Conservation (phyloP, 2,797 vertebrate genomes). For the Tragelaphus oryx region DNA sequence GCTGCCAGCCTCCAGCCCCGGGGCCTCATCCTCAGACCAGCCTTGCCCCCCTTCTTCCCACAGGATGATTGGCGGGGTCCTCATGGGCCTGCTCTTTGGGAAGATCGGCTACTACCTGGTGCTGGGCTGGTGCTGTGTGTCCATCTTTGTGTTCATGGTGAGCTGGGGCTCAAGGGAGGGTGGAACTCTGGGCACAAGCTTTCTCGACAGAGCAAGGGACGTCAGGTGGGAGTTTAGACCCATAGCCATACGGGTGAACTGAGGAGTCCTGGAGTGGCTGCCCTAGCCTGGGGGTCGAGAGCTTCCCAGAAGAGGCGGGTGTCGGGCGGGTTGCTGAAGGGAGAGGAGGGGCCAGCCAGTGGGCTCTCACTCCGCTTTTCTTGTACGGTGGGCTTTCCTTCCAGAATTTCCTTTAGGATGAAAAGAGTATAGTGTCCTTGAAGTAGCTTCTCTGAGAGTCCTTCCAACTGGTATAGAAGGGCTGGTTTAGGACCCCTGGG, state of each 20-base stretch:
- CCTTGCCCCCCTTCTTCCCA: background rate
- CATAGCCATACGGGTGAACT: background rate
- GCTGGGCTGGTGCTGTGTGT: slow-evolving; percentile 90
- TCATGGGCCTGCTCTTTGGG: slow-evolving; percentile 91
- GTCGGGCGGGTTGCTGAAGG: background rate
- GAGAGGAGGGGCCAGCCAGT: background rate
- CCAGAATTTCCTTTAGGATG: background rate
- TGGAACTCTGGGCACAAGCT: background rate
- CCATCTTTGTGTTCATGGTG: slow-evolving; percentile 93
- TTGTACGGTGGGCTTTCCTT: background rate
- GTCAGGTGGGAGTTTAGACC: background rate
- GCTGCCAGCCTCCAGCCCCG: fast-evolving
- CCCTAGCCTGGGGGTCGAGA: background rate
- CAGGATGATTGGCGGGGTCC: slow-evolving; percentile 91
- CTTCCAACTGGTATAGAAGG: background rate
- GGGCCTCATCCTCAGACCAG: background rate
- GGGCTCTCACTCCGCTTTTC: background rate
- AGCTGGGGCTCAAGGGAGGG: slow-evolving; percentile 56
- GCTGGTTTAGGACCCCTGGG: background rate
- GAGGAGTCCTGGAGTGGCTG: background rate
- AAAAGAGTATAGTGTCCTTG: background rate
- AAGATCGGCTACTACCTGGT: slow-evolving; percentile 88
- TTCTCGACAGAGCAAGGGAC: background rate
- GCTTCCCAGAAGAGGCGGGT: background rate
- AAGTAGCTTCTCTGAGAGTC: background rate